Evolutionary conservation across 2,888 invertebrate species (phyloP).

Genomic region (Drosophila mulleri): DNA sequence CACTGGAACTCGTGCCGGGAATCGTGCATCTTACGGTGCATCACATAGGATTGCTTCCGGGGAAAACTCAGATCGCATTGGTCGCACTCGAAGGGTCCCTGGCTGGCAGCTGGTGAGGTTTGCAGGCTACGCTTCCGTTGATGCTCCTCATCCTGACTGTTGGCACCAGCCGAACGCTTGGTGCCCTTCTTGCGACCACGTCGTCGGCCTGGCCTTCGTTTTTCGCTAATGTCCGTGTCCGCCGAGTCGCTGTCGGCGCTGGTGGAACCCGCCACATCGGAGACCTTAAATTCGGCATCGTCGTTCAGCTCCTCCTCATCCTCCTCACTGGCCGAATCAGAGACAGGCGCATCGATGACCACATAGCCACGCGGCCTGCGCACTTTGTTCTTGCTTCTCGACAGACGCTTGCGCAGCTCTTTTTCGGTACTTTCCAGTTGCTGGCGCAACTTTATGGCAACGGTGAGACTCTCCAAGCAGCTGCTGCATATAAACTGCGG

Average conservation of each 20-base stretch:
- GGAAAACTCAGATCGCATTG: constrained; percentile 86
- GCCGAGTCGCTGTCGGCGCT: constrained; percentile 80
- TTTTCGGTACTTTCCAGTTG: constrained; percentile 84
- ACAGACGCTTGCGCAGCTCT: constrained; percentile 83
- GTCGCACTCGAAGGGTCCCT: constrained; percentile 68
- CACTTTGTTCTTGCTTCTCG: constrained; percentile 84
- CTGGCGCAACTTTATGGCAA: constrained; percentile 83
- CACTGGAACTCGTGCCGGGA: constrained; percentile 83
- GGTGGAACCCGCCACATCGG: constrained; percentile 79
- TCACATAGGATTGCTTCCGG: constrained; percentile 85
- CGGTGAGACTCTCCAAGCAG: constrained; percentile 83
- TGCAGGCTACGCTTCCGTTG: constrained; percentile 53
- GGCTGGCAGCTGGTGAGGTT: constrained; percentile 26
- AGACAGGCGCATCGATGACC: constrained; percentile 84
- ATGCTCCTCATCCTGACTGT: constrained; percentile 53
- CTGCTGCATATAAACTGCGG: constrained; percentile 84
- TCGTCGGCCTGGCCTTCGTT: constrained; percentile 65
- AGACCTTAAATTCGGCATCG: constrained; percentile 84
- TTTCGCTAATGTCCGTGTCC: constrained; percentile 79
- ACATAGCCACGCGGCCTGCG: constrained; percentile 83
- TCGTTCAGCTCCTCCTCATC: constrained; percentile 79
- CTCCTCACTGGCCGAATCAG: constrained; percentile 80
- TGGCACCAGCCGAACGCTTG: constrained; percentile 43
- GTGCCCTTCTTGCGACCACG: constrained; percentile 59
- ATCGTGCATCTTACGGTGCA: constrained; percentile 86